Base-by-base conservation (phyloP, 2,797 vertebrate species). In the Dryobates pubescens region DNA sequence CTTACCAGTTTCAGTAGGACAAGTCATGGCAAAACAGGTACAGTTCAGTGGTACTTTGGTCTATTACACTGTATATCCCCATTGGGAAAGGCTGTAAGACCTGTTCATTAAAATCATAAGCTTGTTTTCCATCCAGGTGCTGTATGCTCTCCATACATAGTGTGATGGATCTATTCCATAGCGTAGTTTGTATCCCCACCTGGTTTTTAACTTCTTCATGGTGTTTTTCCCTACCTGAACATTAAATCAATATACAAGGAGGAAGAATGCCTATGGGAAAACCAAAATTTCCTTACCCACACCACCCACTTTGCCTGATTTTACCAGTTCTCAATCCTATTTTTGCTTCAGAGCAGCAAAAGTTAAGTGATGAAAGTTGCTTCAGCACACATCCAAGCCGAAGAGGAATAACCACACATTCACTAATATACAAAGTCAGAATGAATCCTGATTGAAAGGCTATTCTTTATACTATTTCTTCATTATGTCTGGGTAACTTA, bases 161-260 rank as follows among this genome's bases (percentile, higher is more conserved):
- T 9, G 34, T 10, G 29, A 80, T 2, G 8, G 32, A 47, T 34
- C 29, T 77, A 63, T 58, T 38, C 26, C 9, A 43, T 45, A 71
- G n/a, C 3, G 9, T 3, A 0, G n/a, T 71, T 68, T 38, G 17
- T 51, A 71, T 7, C 20, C 17, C 7, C 17, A 62, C 5, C 9
- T 18, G 0, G 0, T 47, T 79, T 68, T 56, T n/a, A 10, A 4
- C 1, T 27, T 61, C 20, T 63, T 64, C 13, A 8, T 19, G 23
- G 4, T 59, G 22, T 78, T 65, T 90, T 92, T 80, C 14, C 75
- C 14, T 71, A 74, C 43, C 30, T 69, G 32, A 34, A 72, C 12
- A 38, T 13, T 59, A 23, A n/a, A 82, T 62, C 23, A 7, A 27
- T 54, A 59, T 5, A 23, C 7, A 80, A 69, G 63, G 22, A 36